These are phyloP conservation scores for Rhinogobio ventralis DNA, from an alignment of 2,797 vertebrate genomes.

Conservation along the genomic window DNA sequence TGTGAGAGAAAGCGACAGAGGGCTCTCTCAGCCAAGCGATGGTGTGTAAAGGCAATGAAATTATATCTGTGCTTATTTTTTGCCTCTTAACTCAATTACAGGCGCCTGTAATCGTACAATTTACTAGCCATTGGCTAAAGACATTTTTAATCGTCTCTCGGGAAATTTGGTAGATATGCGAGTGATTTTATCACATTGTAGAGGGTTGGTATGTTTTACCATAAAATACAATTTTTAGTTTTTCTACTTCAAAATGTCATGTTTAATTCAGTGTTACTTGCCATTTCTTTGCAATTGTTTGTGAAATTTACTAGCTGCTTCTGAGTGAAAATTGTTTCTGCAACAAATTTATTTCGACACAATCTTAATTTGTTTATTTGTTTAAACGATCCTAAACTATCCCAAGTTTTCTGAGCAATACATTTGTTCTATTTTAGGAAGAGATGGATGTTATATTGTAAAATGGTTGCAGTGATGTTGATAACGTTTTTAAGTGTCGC, in stretches of 20 bases:
- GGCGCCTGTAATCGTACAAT: too few species aligned
- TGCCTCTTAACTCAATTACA: too few species aligned
- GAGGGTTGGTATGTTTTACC: neutral
- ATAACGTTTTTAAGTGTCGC: neutral
- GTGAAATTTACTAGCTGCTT: neutral
- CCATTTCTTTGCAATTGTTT: neutral
- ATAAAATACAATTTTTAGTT: neutral
- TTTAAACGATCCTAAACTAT: neutral
- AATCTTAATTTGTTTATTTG: neutral
- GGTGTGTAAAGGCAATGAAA: too few species aligned
- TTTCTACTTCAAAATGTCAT: neutral
- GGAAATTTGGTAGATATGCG: too few species aligned
- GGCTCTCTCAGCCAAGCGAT: too few species aligned
- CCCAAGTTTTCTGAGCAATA: neutral
- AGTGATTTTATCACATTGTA: too few species aligned
- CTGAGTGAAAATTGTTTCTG: neutral
- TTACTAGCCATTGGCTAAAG: too few species aligned
- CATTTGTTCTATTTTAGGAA: neutral
- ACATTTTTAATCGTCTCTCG: too few species aligned
- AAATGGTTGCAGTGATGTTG: neutral
- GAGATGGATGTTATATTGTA: conserved; percentile 10
- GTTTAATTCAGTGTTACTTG: neutral
- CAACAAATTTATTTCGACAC: conserved; percentile 2
- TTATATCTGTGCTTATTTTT: too few species aligned
- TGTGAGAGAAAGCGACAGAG: too few species aligned